Percentiles rank a stretch among this genome's conserved stretches.
Evolutionary conservation across 2,797 vertebrate genomes (phyloP).

Genomic region (Artibeus lituratus): DNA sequence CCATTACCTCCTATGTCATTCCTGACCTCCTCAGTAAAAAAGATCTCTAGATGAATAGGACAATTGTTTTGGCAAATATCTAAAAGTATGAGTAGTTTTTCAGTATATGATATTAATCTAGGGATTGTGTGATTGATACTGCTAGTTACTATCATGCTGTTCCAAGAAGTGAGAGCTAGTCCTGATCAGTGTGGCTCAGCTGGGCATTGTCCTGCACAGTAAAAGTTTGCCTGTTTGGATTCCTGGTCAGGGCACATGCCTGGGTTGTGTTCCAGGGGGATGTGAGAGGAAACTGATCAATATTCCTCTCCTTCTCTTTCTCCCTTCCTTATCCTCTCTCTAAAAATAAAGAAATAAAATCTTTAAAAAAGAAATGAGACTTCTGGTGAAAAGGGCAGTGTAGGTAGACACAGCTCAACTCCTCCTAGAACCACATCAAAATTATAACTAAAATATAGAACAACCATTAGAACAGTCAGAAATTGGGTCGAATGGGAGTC

Average conservation of each 20-base stretch:
- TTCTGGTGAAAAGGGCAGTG: too few relatives aligned
- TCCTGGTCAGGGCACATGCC: not conserved
- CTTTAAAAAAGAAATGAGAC: not conserved
- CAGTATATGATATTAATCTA: not conserved
- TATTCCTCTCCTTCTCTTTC: not conserved
- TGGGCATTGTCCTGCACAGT: not conserved
- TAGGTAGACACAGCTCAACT: too few relatives aligned
- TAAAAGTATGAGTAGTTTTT: not conserved
- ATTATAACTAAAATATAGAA: too few relatives aligned
- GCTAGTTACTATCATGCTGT: not conserved
- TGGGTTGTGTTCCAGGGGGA: not conserved
- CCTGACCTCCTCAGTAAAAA: not conserved
- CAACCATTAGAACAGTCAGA: too few relatives aligned
- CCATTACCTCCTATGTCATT: not conserved
- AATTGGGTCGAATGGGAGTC: too few relatives aligned
- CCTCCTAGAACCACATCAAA: too few relatives aligned
- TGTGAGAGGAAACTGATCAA: not conserved
- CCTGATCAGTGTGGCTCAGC: not conserved
- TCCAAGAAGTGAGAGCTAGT: not conserved
- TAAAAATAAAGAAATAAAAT: not conserved
- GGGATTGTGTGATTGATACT: not conserved
- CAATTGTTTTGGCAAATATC: not conserved
- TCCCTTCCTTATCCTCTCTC: not conserved
- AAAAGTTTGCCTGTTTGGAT: not conserved
- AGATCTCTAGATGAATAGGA: not conserved